These are phyloP conservation scores for Heliconius erato DNA, from an alignment of 2,888 invertebrate genomes.

Conservation along the genomic window DNA sequence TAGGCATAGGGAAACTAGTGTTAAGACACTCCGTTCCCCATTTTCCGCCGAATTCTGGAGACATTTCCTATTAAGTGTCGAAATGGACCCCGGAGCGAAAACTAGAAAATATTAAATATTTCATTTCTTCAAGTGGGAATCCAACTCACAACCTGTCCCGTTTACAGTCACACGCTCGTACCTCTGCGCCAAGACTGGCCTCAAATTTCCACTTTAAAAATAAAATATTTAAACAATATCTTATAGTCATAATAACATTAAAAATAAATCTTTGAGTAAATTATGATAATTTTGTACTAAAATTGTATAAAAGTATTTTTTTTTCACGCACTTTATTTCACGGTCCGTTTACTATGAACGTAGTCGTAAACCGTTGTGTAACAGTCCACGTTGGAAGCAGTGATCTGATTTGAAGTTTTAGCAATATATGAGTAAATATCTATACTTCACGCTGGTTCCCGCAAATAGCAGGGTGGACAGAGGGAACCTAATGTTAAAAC, in stretches of 20 bases:
- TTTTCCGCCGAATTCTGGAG: no score
- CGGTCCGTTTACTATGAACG: slow-evolving; percentile 61
- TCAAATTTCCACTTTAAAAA: not conserved
- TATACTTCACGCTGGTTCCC: not conserved
- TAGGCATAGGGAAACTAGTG: no score
- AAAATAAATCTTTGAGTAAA: slow-evolving; percentile 7
- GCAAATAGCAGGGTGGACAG: not conserved
- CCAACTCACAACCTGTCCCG: no score
- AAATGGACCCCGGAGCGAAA: not conserved
- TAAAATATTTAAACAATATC: not conserved
- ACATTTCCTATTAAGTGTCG: no score
- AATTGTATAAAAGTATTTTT: slow-evolving; percentile 15
- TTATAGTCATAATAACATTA: slow-evolving; percentile 14
- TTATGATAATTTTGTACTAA: slow-evolving; percentile 29
- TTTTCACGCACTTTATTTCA: slow-evolving; percentile 49
- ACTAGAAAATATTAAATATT: not conserved
- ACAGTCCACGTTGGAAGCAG: slow-evolving; percentile 24
- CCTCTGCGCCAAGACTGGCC: no score
- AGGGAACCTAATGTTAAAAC: not conserved
- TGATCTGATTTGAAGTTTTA: slow-evolving; percentile 6
- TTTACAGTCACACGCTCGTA: no score
- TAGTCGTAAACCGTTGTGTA: slow-evolving; percentile 65
- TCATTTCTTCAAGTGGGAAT: no score
- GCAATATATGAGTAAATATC: slow-evolving; percentile 7
- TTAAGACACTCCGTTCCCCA: no score